Conservation (phyloP, 2,113 vertebrate species). For the Neolamprologus modestus region DNA sequence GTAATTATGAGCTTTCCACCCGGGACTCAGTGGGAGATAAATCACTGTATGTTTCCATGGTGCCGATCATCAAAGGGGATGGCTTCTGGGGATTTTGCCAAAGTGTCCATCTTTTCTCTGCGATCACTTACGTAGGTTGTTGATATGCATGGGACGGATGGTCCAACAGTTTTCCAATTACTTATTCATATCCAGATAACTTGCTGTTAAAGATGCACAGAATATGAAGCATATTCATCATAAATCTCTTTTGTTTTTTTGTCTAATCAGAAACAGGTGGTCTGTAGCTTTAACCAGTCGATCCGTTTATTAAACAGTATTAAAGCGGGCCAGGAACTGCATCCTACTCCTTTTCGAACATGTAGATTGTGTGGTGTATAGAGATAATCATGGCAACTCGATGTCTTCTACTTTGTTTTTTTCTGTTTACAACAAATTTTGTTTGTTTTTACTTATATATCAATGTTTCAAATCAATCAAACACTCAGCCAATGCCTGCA, state of each 20-base stretch:
- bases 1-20: constrained; percentile 55
- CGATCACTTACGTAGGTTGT: neutral
- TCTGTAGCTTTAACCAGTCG: neutral
- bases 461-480: neutral
- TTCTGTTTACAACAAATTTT: neutral
- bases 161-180: neutral
- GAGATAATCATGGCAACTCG: neutral
- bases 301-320: neutral
- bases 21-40: constrained; percentile 20
- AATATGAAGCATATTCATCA: neutral
- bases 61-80: constrained; percentile 21
- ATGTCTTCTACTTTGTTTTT: neutral
- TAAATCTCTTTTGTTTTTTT: neutral
- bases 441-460: neutral
- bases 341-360: neutral
- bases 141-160: neutral
- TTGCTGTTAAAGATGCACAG: neutral
- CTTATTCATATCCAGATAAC: neutral
- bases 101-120: neutral
- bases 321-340: neutral
- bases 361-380: neutral
- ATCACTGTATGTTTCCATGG: constrained; percentile 48
- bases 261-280: neutral
- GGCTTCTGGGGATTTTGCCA: constrained; percentile 2
- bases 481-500: neutral